Base-by-base conservation (phyloP, 2,797 vertebrate genomes). In the Lophotriccus pileatus region DNA sequence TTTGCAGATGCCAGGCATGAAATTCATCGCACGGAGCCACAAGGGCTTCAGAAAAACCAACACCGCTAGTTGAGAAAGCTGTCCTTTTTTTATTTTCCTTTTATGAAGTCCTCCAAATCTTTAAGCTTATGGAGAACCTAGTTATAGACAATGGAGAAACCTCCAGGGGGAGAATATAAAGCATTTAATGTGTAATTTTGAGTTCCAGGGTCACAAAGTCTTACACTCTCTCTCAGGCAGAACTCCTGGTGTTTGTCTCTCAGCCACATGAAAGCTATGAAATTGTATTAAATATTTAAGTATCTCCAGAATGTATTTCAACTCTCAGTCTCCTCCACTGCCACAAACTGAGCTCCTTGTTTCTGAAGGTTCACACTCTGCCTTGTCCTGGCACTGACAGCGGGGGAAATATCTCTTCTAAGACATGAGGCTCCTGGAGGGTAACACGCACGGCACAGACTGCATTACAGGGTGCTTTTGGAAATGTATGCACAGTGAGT, bases 201-300 rank as follows among this genome's bases (percentile, higher is more conserved):
- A 96, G 77, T 96, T 97, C 91, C 67, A 89, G 74, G 97, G 97
- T 98, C 97, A 97, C 66, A 72, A 84, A 96, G 89, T 86, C 96
- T 94, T 90, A 87, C 78, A 90, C 64, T 93, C 94, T 92, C 89
- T 97, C 76, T 90, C 89, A 90, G 96, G 92, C 96, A 96, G 91
- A 95, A 96, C 86, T 97, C 68, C 47, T 87, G 77, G 84, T 91
- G 96, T 97, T 97, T 97, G 91, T 95, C 92, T 94, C 92, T 94
- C 49, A 80, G 90, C 55, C 82, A 92, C 44, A 39, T 25, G 70
- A 93, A 94, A 88, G 89, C 89, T 28, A 86, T 67, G 85, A 66
- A 87, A 95, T 24, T 14, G 7, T 68, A 92, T 94, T 96, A 97
- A 96, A 95, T 96, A 96, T 94, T 96, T 89, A 95, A 95, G 50